Evolutionary conservation across 2,888 invertebrate species (phyloP), one percentile per base, ranked within the genome.

Genomic region (Drosophila subsilvestris): DNA sequence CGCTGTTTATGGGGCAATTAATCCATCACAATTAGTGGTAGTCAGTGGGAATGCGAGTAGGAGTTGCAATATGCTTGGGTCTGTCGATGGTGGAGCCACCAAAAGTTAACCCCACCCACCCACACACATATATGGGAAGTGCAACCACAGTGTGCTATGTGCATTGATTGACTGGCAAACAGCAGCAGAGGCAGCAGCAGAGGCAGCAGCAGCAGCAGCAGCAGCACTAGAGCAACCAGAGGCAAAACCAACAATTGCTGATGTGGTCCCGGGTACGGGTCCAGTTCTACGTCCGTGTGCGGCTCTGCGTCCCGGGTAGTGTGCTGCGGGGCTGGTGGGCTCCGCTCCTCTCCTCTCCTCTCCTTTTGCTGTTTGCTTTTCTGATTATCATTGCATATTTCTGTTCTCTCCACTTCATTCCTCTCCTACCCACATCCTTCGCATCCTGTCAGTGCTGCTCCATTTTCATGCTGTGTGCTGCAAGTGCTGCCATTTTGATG

Each of bases 321-420:
- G 9, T 27, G 27, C 27, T 9, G n/a, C 44, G n/a, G n/a, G n/a
- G n/a, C 44, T 17, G n/a, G 12, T 44, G 25, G 25, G 3, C 44
- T 44, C 9, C 44, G n/a, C 44, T 2, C 3, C 32, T 51, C 18
- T 1, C 29, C 0, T 1, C 18, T 4, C 10, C 14, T 7, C 47
- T 59, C 22, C 57, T 63, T 63, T 79, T 63, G n/a, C 49, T 76
- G 74, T 79, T 80, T 77, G 71, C 74, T 48, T 73, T 73, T 65
- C 72, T 77, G 77, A 80, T 82, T 82, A 80, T 82, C 72, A 63
- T 74, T 69, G 82, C 66, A 81, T 75, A 79, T 79, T 75, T 81
- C 44, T 50, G 18, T 47, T 10, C 47, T 45, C 17, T 45, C 12
- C 20, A 0, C 25, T 25, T 25, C 25, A 25, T 18, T 1, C 14